Evolutionary conservation across 2,113 vertebrate species (phyloP).

Genomic region (Callochromis pleurospilus): DNA sequence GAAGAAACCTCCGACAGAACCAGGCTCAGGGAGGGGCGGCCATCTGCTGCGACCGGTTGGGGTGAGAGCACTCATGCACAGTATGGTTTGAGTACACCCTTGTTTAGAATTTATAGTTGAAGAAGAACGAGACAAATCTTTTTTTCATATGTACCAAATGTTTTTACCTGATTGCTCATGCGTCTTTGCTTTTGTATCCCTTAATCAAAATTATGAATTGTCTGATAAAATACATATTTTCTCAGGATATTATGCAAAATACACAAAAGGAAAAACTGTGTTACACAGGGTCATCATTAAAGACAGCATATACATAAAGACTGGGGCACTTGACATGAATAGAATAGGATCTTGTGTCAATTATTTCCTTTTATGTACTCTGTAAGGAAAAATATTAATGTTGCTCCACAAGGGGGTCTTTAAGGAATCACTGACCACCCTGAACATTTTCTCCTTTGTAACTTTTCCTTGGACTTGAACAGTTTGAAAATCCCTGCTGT

Average conservation of each 20-base stretch:
- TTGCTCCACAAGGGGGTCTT: neutral
- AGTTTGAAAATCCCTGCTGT: neutral
- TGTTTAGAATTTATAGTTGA: neutral
- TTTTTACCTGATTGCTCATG: neutral
- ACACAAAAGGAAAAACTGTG: neutral
- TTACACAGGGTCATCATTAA: neutral
- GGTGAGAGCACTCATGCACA: neutral
- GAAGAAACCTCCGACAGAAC: fast-evolving
- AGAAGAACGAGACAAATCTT: neutral
- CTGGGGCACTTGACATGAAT: neutral
- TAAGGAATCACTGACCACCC: neutral
- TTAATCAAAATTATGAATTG: neutral
- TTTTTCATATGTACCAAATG: neutral
- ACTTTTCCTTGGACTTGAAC: neutral
- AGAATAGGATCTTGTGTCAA: neutral
- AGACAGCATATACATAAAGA: neutral
- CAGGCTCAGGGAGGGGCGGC: fast-evolving
- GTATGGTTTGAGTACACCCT: neutral
- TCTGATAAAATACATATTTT: neutral
- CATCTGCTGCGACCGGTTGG: neutral
- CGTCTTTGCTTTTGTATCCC: neutral
- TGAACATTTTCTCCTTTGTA: neutral
- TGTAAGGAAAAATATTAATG: neutral
- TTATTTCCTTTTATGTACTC: neutral
- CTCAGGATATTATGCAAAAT: neutral